Conservation (phyloP, 2,113 vertebrate genomes). For the Hyperoodon ampullatus region DNA sequence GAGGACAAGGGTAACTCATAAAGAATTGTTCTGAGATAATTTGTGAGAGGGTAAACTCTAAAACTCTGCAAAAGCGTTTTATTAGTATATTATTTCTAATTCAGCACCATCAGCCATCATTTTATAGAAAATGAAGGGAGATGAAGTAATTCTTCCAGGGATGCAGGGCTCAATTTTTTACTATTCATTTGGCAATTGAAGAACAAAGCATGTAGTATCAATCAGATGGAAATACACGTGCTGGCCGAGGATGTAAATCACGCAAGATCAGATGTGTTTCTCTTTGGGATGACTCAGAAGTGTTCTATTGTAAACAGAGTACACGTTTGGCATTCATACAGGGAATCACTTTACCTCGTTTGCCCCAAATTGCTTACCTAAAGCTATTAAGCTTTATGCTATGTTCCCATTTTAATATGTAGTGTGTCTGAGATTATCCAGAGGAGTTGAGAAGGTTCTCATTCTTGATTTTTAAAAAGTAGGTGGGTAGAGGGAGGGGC, state of each 20-base stretch:
- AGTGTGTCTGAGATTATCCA: not conserved
- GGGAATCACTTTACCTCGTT: conserved; percentile 21
- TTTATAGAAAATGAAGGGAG: conserved; percentile 2
- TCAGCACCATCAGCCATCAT: not conserved
- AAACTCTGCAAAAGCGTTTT: conserved; percentile 32
- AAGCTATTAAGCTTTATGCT: conserved; percentile 11
- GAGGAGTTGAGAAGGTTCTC: not conserved
- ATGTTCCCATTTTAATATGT: not conserved
- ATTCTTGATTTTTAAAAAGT: conserved; percentile 43
- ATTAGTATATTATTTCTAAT: not conserved
- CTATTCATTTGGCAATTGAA: conserved; percentile 35
- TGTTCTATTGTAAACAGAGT: not conserved
- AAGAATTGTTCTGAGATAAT: not conserved
- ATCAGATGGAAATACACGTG: not conserved
- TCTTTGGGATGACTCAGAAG: conserved; percentile 6
- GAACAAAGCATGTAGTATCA: conserved; percentile 11
- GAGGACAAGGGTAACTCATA: not conserved
- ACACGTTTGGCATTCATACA: not conserved
- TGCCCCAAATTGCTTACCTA: conserved; percentile 54
- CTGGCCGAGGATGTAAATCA: not conserved
- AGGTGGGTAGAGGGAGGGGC: not conserved
- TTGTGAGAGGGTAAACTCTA: not conserved
- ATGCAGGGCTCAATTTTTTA: not conserved
- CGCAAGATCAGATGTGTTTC: conserved; percentile 13
- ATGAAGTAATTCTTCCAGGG: conserved; percentile 8